phyloP scores from a whole-genome alignment of 2,797 vertebrate genomes.

The Etheostoma perlongum region DNA sequence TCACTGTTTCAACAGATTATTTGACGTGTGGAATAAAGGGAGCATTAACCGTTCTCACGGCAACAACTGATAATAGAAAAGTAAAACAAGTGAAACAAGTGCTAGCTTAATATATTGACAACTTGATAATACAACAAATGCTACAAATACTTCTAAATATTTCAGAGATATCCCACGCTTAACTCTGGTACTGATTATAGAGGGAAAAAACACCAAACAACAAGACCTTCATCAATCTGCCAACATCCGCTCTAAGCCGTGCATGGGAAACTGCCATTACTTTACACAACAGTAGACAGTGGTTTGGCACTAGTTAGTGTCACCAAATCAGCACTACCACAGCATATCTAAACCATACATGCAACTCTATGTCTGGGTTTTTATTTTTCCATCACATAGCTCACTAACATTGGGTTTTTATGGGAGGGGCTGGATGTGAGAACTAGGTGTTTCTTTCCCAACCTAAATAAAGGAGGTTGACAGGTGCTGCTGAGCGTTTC shows the following conservation, averaged over 20 bases:
- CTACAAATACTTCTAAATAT: background rate
- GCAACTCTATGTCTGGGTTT: background rate
- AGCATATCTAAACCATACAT: conserved; percentile 16
- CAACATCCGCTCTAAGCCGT: background rate
- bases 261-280: background rate
- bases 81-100: background rate
- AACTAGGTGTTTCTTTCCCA: conserved; percentile 5
- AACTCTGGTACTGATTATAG: background rate
- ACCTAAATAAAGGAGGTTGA: conserved; percentile 49
- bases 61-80: background rate
- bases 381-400: conserved; percentile 3
- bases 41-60: background rate
- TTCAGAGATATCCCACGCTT: background rate
- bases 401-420: conserved; percentile 7
- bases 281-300: background rate
- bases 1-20: conserved; percentile 13
- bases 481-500: conserved; percentile 56
- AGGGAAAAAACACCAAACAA: background rate
- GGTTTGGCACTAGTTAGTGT: background rate
- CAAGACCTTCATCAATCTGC: background rate
- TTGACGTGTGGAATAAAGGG: conserved; percentile 9
- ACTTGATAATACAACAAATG: background rate
- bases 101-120: background rate
- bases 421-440: conserved; percentile 21
- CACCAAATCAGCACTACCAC: background rate